Evolutionary conservation across 2,113 vertebrate species (phyloP).

Genomic region (Ardeotis arabs): DNA sequence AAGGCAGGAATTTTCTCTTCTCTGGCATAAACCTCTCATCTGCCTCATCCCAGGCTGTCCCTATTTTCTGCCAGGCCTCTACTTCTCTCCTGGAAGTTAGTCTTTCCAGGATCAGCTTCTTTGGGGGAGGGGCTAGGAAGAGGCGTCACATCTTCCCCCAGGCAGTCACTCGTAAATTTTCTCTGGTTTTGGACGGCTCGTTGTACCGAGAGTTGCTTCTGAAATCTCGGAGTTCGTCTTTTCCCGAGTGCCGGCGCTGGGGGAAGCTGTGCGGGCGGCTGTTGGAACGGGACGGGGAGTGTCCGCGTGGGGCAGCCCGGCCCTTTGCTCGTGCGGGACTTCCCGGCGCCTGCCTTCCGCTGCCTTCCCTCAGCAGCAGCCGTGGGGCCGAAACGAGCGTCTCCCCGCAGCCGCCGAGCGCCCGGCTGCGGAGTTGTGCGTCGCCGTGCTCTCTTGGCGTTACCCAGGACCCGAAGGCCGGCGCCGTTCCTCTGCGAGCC

Average conservation of each 20-base stretch:
- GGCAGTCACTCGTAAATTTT: background rate
- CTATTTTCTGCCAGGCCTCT: conserved; percentile 27
- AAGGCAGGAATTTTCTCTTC: conserved; percentile 60
- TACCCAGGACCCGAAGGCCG: background rate
- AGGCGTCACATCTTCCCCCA: background rate
- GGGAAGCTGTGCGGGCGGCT: background rate
- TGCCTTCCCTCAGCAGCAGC: background rate
- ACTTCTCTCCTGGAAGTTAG: conserved; percentile 52
- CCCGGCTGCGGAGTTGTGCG: background rate
- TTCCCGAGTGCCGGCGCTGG: background rate
- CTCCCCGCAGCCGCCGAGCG: background rate
- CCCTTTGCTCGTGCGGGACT: conserved; percentile 3
- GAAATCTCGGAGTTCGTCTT: conserved; percentile 25
- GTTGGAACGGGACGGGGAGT: background rate
- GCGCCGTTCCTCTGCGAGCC: background rate
- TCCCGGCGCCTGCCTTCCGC: background rate
- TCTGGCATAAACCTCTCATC: conserved; percentile 39
- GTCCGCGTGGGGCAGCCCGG: background rate
- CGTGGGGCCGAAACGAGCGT: background rate
- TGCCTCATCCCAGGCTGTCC: conserved; percentile 56
- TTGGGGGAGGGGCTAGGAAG: conserved; percentile 13
- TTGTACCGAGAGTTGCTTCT: background rate
- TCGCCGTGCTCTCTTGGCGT: background rate
- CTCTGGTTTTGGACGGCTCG: background rate
- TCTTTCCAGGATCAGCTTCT: conserved; percentile 41